Conservation (phyloP, 2,888 invertebrate species). For the Thera obeliscata region DNA sequence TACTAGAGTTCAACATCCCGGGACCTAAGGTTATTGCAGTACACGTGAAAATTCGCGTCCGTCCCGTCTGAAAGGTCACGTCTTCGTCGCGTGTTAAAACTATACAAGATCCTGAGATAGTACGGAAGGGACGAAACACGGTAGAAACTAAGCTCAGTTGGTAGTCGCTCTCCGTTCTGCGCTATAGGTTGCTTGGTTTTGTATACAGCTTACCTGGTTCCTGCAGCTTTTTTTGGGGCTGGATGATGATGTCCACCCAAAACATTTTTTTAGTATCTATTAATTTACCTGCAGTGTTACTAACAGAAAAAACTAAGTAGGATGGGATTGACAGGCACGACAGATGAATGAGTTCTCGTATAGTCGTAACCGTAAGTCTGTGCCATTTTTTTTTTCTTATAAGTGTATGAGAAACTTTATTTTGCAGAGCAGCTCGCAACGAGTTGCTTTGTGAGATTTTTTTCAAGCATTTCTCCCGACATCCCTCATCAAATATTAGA, state of each 20-base stretch:
- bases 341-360: no score
- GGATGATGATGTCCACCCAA: no score
- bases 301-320: not conserved
- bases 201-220: no score
- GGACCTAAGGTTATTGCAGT: conserved; percentile 20
- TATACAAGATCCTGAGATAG: not conserved
- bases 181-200: no score
- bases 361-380: no score
- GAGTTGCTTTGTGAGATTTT: not conserved
- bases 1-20: conserved; percentile 25
- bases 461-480: not conserved
- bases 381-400: no score
- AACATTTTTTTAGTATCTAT: no score
- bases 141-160: not conserved
- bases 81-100: not conserved
- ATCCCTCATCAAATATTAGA: not conserved
- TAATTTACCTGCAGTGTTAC: not conserved
- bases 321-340: no score
- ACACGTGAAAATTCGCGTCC: conserved; percentile 3
- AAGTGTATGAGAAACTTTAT: not conserved
- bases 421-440: not conserved
- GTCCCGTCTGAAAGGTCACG: conserved; percentile 7
- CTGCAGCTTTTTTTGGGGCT: no score
- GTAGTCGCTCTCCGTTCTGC: no score
- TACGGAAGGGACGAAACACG: not conserved